Evolutionary conservation across 2,888 invertebrate species (phyloP), one percentile per base, ranked within the genome.

Genomic region (Carpatolechia fugitivella): DNA sequence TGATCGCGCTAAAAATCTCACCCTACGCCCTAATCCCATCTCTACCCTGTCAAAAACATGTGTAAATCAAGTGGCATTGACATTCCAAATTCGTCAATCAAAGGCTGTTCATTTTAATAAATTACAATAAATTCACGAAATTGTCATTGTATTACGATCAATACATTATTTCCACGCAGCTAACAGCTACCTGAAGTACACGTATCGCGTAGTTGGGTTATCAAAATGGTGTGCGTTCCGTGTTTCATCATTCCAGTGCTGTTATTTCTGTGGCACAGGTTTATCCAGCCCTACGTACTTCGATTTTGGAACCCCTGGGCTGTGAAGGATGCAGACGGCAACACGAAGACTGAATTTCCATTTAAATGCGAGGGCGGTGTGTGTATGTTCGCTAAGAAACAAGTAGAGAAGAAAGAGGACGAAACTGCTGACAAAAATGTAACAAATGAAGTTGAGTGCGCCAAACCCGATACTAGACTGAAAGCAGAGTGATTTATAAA

Each of bases 171-270:
- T 14, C 38, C 7, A 36, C 36, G 36, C n/a, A n/a, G n/a, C n/a
- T n/a, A n/a, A n/a, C n/a, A n/a, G 13, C 36, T 36, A 36, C 36
- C 5, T 36, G 36, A n/a, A n/a, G n/a, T n/a, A n/a, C n/a, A n/a
- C n/a, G n/a, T n/a, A n/a, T n/a, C n/a, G n/a, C n/a, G n/a, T n/a
- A n/a, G n/a, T n/a, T n/a, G n/a, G n/a, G n/a, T n/a, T n/a, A n/a
- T n/a, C n/a, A n/a, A n/a, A 65, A 95, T 95, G 95, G 95, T 95
- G 65, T 97, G 97, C 75, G 91, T 97, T 57, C 96, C 97, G 16
- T 97, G 97, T 78, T 94, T 97, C 68, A 93, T 96, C 60, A 93
- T 97, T 75, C 97, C 97, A 1, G 83, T 96, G 58, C 84, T 97
- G 44, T 89, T 97, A 11, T 95, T 94, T 70, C 91, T 97, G 59